Evolutionary conservation across 2,113 vertebrate genomes (phyloP).

Genomic region (Percopsis transmontana): DNA sequence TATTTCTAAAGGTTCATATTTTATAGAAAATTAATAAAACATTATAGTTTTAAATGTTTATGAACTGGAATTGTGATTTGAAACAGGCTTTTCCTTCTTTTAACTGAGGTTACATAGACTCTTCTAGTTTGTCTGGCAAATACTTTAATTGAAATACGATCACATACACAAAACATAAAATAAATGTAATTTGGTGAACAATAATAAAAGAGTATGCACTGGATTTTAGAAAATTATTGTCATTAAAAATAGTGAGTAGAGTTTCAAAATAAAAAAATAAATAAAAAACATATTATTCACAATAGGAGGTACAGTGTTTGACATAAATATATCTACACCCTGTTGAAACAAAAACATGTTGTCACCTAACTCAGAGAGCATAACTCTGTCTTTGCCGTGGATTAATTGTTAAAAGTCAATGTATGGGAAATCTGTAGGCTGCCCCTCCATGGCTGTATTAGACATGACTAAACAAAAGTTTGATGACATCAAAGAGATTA

Average conservation of each 20-base stretch:
- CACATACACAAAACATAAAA: no score
- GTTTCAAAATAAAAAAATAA: no score
- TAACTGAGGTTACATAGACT: not conserved
- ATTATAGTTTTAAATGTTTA: constrained; percentile 83
- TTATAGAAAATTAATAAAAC: constrained; percentile 94
- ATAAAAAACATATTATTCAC: no score
- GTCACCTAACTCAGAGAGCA: not conserved
- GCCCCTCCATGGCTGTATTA: not conserved
- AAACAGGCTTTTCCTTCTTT: constrained; percentile 16
- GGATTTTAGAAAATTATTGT: no score
- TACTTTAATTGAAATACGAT: no score
- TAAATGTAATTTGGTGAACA: no score
- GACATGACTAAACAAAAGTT: constrained; percentile 26
- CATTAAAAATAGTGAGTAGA: no score
- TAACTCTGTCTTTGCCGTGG: constrained; percentile 3
- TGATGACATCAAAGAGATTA: constrained; percentile 42
- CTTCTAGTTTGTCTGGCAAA: no score
- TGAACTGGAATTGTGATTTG: constrained; percentile 27
- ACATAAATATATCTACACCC: no score
- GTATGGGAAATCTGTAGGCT: not conserved
- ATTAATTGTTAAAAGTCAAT: constrained; percentile 4
- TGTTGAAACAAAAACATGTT: no score
- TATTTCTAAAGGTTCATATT: constrained; percentile 88
- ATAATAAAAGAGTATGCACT: no score
- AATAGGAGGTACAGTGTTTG: no score